Evolutionary conservation across 2,888 invertebrate species (phyloP).

Genomic region (Helleia helle): DNA sequence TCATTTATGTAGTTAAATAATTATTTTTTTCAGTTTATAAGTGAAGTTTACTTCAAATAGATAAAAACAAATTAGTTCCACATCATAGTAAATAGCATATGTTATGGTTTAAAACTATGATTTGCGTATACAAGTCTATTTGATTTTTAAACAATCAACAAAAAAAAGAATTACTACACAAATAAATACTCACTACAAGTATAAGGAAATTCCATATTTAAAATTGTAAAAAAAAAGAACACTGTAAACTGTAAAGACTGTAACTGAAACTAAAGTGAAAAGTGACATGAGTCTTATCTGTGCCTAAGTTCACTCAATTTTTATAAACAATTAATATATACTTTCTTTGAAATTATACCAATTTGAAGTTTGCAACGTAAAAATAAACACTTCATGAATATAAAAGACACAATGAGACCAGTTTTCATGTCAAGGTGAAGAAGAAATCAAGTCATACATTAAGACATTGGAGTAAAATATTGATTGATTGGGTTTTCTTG

Average conservation of each 20-base stretch:
- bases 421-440: conserved; percentile 32
- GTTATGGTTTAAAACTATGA: not conserved
- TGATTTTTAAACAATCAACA: not conserved
- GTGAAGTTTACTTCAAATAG: too few species aligned
- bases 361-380: conserved; percentile 43
- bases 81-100: not conserved
- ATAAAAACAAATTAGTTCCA: not conserved
- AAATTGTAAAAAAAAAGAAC: conserved; percentile 18
- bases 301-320: conserved; percentile 48
- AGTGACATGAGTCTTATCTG: conserved; percentile 32
- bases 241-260: too few species aligned
- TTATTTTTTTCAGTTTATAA: too few species aligned
- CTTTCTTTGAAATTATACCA: conserved; percentile 31
- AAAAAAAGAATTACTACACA: not conserved
- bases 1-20: too few species aligned
- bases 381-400: conserved; percentile 26
- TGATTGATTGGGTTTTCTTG: conserved; percentile 17
- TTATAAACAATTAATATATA: conserved; percentile 22
- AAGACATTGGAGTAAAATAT: not conserved
- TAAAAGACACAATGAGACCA: conserved; percentile 17
- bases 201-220: conserved; percentile 45
- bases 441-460: not conserved
- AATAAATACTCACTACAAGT: conserved; percentile 42
- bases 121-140: not conserved
- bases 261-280: conserved; percentile 34